phyloP scores from a whole-genome alignment of 1,140 invertebrate genomes.

The Araneus ventricosus region DNA sequence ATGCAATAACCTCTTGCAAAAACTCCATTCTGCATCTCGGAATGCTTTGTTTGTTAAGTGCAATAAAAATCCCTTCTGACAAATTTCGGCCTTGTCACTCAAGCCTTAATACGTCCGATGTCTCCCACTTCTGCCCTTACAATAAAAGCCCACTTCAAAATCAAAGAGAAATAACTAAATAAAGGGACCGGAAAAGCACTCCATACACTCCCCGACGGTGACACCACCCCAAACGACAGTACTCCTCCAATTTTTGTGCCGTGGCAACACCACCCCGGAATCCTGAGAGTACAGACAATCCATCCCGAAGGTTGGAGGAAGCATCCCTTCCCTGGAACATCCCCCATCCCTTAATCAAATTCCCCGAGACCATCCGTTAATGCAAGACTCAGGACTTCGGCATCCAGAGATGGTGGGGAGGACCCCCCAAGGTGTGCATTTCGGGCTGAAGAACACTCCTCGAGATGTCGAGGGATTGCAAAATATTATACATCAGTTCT shows the following conservation, averaged over 20 bases:
- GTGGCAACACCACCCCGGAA: conserved; percentile 12
- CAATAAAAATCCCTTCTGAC: too few relatives aligned
- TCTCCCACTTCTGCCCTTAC: background rate
- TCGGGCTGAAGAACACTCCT: background rate
- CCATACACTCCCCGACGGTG: background rate
- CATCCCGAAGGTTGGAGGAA: background rate
- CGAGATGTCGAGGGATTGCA: conserved; percentile 1
- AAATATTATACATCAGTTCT: conserved; percentile 50
- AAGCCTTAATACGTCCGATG: background rate
- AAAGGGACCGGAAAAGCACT: background rate
- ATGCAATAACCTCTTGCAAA: too few relatives aligned
- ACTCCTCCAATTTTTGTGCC: background rate
- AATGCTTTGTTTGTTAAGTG: too few relatives aligned
- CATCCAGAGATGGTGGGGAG: conserved; percentile 17
- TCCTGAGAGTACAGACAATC: background rate
- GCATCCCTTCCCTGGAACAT: background rate
- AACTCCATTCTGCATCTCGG: too few relatives aligned
- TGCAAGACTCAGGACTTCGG: conserved; percentile 57
- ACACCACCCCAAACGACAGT: background rate
- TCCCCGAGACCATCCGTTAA: conserved; percentile 61
- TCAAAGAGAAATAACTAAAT: background rate
- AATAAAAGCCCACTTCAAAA: background rate
- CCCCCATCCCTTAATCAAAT: conserved; percentile 50
- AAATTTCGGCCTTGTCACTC: too few relatives aligned
- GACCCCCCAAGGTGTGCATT: conserved; percentile 18